A percentile compares a stretch with the other conserved stretches of the same genome.
Evolutionary conservation across 2,113 vertebrate genomes (phyloP).

Genomic region (Rhea americana): DNA sequence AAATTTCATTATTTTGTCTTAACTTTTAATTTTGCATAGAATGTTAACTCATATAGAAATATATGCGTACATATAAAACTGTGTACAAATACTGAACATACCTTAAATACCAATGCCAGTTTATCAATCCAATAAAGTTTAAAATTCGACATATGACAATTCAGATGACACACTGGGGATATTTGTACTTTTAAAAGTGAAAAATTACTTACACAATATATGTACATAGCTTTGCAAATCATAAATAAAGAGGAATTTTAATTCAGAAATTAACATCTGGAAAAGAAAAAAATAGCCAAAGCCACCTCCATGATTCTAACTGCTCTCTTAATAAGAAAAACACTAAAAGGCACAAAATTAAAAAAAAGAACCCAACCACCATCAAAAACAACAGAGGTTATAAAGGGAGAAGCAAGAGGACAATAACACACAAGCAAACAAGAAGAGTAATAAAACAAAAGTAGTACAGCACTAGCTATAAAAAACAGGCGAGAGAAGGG

Average conservation of each 20-base stretch:
- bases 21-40: neutral
- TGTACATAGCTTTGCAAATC: neutral
- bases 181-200: neutral
- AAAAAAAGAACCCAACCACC: neutral
- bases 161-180: fast-evolving
- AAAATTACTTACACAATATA: neutral
- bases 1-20: neutral
- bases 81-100: neutral
- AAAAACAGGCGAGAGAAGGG: neutral
- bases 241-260: neutral
- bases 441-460: neutral
- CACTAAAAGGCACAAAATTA: neutral
- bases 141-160: neutral
- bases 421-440: too few relatives aligned
- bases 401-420: neutral
- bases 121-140: neutral
- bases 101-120: neutral
- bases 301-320: neutral
- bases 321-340: neutral
- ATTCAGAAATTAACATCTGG: neutral
- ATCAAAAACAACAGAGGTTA: neutral
- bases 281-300: neutral
- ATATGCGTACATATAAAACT: neutral
- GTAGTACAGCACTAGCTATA: neutral
- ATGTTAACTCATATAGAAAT: neutral